Evolutionary conservation across 2,113 vertebrate genomes (phyloP), one percentile per base, ranked within the genome.

Genomic region (Phoxinus phoxinus): DNA sequence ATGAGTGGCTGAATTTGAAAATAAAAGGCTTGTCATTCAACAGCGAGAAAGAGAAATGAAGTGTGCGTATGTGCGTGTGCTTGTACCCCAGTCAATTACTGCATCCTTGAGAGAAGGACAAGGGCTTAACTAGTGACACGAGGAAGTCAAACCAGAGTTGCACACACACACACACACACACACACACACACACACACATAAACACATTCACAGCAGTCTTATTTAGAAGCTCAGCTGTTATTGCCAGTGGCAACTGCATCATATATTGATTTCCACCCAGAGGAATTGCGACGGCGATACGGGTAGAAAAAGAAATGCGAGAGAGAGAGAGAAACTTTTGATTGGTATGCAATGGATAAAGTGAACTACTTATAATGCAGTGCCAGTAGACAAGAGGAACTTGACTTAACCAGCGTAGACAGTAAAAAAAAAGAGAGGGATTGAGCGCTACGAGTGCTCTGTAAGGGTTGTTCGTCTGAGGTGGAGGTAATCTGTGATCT

Each of bases 21-120:
- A 69, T 82, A 69, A 82, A 82, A 53, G 63, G 19, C 63, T 51
- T 82, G 80, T 82, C 80, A 82, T 69, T 82, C 44, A 53, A 82
- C 15, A 81, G 79, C 4, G 25, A n/a, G 25, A 46, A 63, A 82
- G 27, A 82, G 21, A 69, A 82, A 69, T 58, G 8, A 72, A 72
- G 61, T 85, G 75, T 69, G 75, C n/a, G 15, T n/a, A 11, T 76
- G 72, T 84, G 73, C 21, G 23, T 19, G 37, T 86, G 41, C 58
- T 69, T 65, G 41, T 76, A 51, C 56, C 23, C 73, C 23, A 81
- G 48, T 67, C 81, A 87, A 69, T 84, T 83, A 78, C 81, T 13
- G 46, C 44, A 69, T 81, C 80, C 80, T 81, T 81, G 59, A 59
- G 32, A 67, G 32, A 83, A 61, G 63, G 80, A 86, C 69, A 65